Evolutionary conservation across 2,113 vertebrate species (phyloP), one percentile per base, ranked within the genome.

Genomic region (Leptobrachium leishanense): DNA sequence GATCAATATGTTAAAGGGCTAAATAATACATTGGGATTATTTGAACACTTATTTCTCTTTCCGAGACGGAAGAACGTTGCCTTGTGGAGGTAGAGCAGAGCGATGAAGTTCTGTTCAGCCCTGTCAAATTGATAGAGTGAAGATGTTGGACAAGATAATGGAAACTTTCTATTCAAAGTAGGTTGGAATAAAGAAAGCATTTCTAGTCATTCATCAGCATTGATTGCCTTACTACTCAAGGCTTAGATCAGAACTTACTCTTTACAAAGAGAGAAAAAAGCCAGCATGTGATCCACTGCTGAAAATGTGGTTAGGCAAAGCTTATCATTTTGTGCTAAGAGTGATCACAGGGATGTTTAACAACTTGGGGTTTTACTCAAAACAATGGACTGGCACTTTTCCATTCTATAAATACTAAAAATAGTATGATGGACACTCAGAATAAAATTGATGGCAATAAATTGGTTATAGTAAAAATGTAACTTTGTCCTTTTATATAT

Each of bases 51-150:
- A 88, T 57, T 84, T 91, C 86, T 89, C 86, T 89, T 85, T 88
- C 86, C 86, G 82, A 85, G 83, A 83, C 79, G 85, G 76, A 91
- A 89, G 89, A 89, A 86, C 89, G 70, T 84, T 83, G 31, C 55
- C 76, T 87, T 87, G 84, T 84, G 85, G 89, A 92, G 89, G 91
- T 92, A 91, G 92, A 87, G 91, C 88, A 90, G 79, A 84, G 82
- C 87, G 95, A 93, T 95, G 92, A 95, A 91, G 89, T 90, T 88
- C 84, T 31, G 82, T 88, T 90, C 87, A 85, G 85, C 88, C 85
- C 93, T 97, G 95, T 98, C 96, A 98, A 87, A 92, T 92, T 97
- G 97, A 98, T 95, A 88, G 93, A 98, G 95, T 96, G 95, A 95
- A 95, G 94, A 97, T 95, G 94, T 93, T 93, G 93, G 91, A 89